Base-by-base conservation (phyloP, 2,113 vertebrate species). In the Sinocyclocheilus anophthalmus region DNA sequence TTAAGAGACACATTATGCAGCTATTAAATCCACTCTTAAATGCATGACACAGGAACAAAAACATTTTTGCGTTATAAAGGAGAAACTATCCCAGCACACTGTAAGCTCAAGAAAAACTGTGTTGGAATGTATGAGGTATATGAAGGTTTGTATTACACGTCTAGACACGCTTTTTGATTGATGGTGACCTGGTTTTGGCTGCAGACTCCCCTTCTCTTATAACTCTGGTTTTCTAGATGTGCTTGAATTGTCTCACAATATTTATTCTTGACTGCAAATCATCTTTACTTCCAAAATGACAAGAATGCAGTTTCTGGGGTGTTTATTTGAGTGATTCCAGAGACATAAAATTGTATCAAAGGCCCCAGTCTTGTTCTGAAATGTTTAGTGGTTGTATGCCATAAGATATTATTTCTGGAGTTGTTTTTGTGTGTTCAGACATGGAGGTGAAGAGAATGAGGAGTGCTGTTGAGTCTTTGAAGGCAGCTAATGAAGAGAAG, bases 381-480 rank as follows among this genome's bases (percentile, higher is more conserved):
- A 45, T 50, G 16, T 22, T 53, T 72, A 50, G 10, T 37, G 26
- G 63, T 24, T 80, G 18, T 73, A 11, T 59, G 63, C 12, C 26
- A 50, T 73, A 16, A 8, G 6, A 16, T 26, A 13, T 50, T 30
- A 59, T 61, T 61, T 30, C 12, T 3, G 57, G 24, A 50, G 14
- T 7, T 57, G 50, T 24, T 83, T 82, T 39, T 79, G 39, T 85
- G 22, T 48, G 18, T 70, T 76, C 92, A 98, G 98, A 98, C 91
- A 81, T 95, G 65, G 97, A 99, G 76, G 88, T 93, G 89, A 81
- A 93, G 86, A 91, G 88, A 82, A 92, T 94, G 91, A 95, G 91
- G 91, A 90, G 59, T 67, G 87, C 84, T 67, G 65, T 95, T 83
- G 90, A 93, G 89, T 88, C 90, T 1, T 88, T 95, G 80, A 92